Evolutionary conservation across 2,113 vertebrate genomes (phyloP).

Genomic region (Oophaga pumilio): DNA sequence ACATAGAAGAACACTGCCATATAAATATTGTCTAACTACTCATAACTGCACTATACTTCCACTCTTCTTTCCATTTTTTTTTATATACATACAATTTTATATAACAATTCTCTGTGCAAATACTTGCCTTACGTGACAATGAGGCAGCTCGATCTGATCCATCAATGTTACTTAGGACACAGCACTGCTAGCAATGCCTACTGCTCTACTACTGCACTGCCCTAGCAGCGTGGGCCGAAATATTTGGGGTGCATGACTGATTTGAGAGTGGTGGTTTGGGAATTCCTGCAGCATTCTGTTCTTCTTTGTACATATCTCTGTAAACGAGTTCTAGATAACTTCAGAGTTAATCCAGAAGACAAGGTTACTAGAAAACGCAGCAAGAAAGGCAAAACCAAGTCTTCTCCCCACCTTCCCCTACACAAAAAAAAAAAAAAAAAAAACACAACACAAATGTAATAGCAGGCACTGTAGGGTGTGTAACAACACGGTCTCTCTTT

Average conservation of each 20-base stretch:
- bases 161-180: background rate
- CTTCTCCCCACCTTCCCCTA: conserved; percentile 16
- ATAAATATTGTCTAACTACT: conserved; percentile 16
- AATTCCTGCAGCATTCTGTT: conserved; percentile 41
- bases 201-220: background rate
- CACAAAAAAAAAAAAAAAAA: conserved; percentile 8
- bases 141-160: background rate
- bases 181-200: background rate
- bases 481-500: conserved; percentile 51
- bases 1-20: conserved; percentile 5
- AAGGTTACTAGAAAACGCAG: conserved; percentile 36
- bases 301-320: conserved; percentile 37
- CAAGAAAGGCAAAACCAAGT: conserved; percentile 52
- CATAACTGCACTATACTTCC: background rate
- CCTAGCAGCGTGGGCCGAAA: background rate
- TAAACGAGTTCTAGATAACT: conserved; percentile 24
- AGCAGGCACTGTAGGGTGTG: conserved; percentile 53
- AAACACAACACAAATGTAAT: conserved; percentile 22
- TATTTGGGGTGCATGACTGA: background rate
- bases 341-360: conserved; percentile 44
- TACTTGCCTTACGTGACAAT: background rate
- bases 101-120: conserved; percentile 18
- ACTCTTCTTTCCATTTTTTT: background rate
- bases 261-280: conserved; percentile 36
- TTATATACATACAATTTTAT: background rate